phyloP scores from a whole-genome alignment of 2,888 invertebrate genomes.

The Ephialtes manifestator region DNA sequence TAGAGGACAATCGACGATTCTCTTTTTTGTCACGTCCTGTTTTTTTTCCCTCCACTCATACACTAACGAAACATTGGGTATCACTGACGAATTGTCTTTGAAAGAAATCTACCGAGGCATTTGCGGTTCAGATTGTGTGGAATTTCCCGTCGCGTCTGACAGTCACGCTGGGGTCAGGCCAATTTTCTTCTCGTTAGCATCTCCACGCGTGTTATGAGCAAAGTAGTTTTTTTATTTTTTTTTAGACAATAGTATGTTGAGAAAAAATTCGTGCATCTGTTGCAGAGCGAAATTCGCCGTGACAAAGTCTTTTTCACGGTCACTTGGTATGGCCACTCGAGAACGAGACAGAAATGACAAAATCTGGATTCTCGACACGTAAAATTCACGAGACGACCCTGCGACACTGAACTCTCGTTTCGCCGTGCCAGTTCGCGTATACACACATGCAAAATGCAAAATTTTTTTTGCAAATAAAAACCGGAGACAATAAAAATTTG shows the following conservation, averaged over 20 bases:
- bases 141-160: slow-evolving; percentile 48
- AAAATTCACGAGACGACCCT: slow-evolving; percentile 25
- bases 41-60: slow-evolving; percentile 51
- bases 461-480: neutral
- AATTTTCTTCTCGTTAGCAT: slow-evolving; percentile 57
- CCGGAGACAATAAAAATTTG: neutral
- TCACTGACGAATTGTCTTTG: neutral
- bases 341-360: slow-evolving; percentile 3
- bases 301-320: neutral
- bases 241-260: neutral
- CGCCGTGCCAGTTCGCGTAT: neutral
- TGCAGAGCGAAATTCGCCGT: slow-evolving; percentile 3
- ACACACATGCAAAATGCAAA: neutral
- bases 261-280: neutral
- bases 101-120: slow-evolving; percentile 24
- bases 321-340: neutral
- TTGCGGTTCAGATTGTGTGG: slow-evolving; percentile 10
- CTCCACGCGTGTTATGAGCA: slow-evolving; percentile 39
- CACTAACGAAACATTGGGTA: neutral
- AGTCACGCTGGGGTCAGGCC: slow-evolving; percentile 48
- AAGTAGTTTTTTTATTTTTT: slow-evolving; percentile 5
- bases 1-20: slow-evolving; percentile 39
- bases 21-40: slow-evolving; percentile 75
- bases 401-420: slow-evolving; percentile 29
- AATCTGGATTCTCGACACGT: slow-evolving; percentile 19